Evolutionary conservation across 2,888 invertebrate species (phyloP), one percentile per base, ranked within the genome.

Genomic region (Scaptomyza parva): DNA sequence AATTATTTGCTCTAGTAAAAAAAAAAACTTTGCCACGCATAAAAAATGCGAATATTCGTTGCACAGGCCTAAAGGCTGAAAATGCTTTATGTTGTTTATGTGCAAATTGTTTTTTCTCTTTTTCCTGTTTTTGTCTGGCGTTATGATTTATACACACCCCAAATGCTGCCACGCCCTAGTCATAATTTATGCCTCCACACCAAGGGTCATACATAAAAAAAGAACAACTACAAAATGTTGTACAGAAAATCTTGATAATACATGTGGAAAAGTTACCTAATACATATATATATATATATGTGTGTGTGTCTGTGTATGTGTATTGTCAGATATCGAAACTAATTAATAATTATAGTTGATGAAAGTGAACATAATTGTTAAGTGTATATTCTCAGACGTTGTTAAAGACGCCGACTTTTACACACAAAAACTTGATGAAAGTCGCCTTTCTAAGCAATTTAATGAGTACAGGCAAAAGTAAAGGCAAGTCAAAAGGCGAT

Each of bases 71-170:
- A 63, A 41, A 54, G 69, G 64, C 68, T 50, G 43, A 39, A 57
- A 48, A 67, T 78, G 68, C 65, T 83, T 86, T 76, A 76, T 78
- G 79, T 69, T 71, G 53, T 70, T 65, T 77, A 67, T 70, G 69
- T 70, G 76, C 58, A 84, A 81, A 78, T 82, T 82, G 76, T 78
- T 80, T 78, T 54, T 43, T 35, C 12, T 28, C 39, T 26, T 39
- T 39, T 28, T 47, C 35, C 35, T 14, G 35, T 48, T 28, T 45
- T 67, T 43, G 22, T 18, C n/a, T 52, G 52, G 52, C 69, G 57
- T 57, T 70, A 76, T 82, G 88, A 82, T 88, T 83, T 86, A 88
- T 79, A 59, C 39, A 18, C 37, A 37, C 0, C 58, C 60, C 60
- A 50, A 58, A 45, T 14, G 4, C 58, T 54, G 77, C 77, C 81